phyloP scores from a whole-genome alignment of 2,888 invertebrate species.

The Clunio marinus region DNA sequence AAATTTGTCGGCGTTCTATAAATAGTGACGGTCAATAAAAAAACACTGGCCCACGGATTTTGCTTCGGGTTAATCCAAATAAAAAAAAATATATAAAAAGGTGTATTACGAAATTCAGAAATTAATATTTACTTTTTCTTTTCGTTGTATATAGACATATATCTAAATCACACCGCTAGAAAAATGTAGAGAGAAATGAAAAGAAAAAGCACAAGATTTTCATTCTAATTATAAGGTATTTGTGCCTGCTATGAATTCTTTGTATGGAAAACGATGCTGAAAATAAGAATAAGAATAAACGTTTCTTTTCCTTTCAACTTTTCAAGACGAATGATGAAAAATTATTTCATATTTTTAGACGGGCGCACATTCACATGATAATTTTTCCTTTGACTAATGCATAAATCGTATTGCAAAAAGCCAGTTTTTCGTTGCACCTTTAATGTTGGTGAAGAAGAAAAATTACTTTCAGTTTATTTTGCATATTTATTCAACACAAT shows the following conservation, averaged over 20 bases:
- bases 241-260: background rate
- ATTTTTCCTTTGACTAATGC: background rate
- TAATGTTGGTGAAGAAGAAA: too few relatives aligned
- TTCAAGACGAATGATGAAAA: constrained; percentile 13
- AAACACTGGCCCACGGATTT: constrained; percentile 5
- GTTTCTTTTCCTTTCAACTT: background rate
- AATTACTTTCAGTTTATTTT: too few relatives aligned
- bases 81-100: background rate
- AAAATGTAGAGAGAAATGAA: too few relatives aligned
- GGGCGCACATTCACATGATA: background rate
- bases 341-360: constrained; percentile 12
- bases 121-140: constrained; percentile 6
- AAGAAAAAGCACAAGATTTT: too few relatives aligned
- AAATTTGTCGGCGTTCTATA: constrained; percentile 20
- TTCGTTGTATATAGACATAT: background rate
- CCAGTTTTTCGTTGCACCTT: too few relatives aligned
- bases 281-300: too few relatives aligned
- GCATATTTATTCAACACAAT: too few relatives aligned
- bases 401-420: too few relatives aligned
- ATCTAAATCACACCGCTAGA: background rate
- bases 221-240: constrained; percentile 2
- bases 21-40: background rate
- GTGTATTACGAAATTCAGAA: constrained; percentile 1
- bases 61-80: background rate
- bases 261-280: constrained; percentile 2